Base-by-base conservation (phyloP, 2,113 vertebrate species). In the Tautogolabrus adspersus region DNA sequence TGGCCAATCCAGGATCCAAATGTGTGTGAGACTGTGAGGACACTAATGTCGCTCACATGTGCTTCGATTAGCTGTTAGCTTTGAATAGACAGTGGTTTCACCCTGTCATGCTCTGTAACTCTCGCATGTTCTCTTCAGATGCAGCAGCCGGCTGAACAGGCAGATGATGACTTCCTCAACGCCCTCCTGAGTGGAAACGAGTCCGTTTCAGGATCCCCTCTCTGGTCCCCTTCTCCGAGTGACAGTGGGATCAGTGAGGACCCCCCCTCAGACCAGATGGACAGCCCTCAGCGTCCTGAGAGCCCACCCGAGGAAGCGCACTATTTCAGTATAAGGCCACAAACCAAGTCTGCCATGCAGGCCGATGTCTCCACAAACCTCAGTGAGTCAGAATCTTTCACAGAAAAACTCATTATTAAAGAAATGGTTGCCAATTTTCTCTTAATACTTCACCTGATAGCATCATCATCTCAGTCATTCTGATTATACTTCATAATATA, bases 211-310 rank as follows among this genome's bases (percentile, higher is more conserved):
- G 92, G 87, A 56, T 99, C 97, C 0, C 95, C 96, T 0, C 79
- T 89, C 68, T 97, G 97, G 95, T 96, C 97, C 1, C 96, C 97
- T 0, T 95, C 96, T 0, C 94, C 91, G 58, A 98, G 97, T 0
- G 97, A 99, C 90, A 99, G 97, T 0, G 96, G 97, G 3, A 95
- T 97, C 75, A 98, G 94, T 0, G 97, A 98, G 59, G 97, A 97
- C 66, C 90, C 95, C 4, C 90, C 93, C 8, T 98, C 97, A 0
- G 97, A 99, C 82, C 94, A 96, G 68, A 96, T 95, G n/a, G 97
- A 99, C 91, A 99, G 95, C 71, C 96, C 97, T 21, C 94, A 87
- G 3, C 77, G 83, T 0, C 66, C 88, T 0, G 65, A 88, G 40
- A 90, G 87, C 26, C 90, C 85, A 0, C 56, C 23, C 0, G n/a